phyloP scores from a whole-genome alignment of 2,797 vertebrate genomes.

The Pangasius sanitwongsei region DNA sequence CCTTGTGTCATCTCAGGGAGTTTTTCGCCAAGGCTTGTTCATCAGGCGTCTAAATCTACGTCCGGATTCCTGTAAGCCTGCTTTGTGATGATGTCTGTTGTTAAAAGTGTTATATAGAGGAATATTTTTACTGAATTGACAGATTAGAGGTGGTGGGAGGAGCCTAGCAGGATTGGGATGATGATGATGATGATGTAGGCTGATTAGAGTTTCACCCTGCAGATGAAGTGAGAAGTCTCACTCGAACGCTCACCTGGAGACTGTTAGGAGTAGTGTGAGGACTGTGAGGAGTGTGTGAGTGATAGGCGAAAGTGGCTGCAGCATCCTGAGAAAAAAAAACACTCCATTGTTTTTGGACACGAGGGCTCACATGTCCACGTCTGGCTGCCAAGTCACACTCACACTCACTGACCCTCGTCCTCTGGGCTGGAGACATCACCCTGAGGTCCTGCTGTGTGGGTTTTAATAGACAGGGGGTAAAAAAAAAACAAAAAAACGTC shows the following conservation, averaged over 20 bases:
- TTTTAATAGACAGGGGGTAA: neutral
- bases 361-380: conserved; percentile 33
- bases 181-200: neutral
- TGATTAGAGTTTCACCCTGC: conserved; percentile 18
- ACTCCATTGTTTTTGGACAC: conserved; percentile 71
- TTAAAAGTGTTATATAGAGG: neutral
- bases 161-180: neutral
- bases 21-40: neutral
- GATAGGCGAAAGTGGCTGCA: conserved; percentile 74
- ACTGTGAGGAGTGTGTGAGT: conserved; percentile 63
- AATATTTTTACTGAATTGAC: neutral
- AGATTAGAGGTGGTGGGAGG: neutral
- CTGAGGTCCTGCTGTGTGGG: conserved; percentile 36
- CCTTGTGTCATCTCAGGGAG: neutral
- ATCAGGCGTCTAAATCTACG: neutral
- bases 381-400: conserved; percentile 42
- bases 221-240: conserved; percentile 33
- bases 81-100: neutral
- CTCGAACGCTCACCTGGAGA: conserved; percentile 39
- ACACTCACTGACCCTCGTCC: conserved; percentile 56
- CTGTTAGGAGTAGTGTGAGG: neutral
- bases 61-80: neutral
- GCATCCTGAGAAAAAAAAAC: conserved; percentile 58
- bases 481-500: neutral
- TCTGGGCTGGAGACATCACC: conserved; percentile 54